These are phyloP conservation scores for Sipha flava DNA, from an alignment of 1,140 invertebrate species.

Conservation along the genomic window DNA sequence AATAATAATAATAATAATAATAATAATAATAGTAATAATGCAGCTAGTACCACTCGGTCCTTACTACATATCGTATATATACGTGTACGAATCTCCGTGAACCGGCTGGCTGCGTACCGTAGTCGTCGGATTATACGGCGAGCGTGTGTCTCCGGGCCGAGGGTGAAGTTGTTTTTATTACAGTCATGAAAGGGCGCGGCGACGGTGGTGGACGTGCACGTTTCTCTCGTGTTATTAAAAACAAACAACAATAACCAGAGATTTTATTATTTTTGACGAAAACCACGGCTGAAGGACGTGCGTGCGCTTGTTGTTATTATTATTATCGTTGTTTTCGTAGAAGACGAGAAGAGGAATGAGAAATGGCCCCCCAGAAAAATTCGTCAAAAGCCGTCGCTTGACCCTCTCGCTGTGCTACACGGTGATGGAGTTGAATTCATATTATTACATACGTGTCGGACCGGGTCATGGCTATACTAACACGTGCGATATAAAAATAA, in stretches of 20 bases:
- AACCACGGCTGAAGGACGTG: background rate
- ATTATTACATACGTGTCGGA: too few relatives aligned
- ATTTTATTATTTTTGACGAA: slow-evolving; percentile 1
- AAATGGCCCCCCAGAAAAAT: background rate
- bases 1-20: too few relatives aligned
- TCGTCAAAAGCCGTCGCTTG: background rate
- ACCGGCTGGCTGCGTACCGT: background rate
- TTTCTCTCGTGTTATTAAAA: slow-evolving; percentile 20
- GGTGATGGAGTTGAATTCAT: too few relatives aligned
- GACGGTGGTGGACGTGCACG: background rate
- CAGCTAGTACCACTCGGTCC: too few relatives aligned
- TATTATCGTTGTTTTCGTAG: background rate
- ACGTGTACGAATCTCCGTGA: background rate
- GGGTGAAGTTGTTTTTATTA: background rate
- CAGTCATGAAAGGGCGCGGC: background rate
- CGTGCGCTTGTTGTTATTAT: background rate
- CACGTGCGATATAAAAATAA: too few relatives aligned
- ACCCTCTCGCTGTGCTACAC: too few relatives aligned
- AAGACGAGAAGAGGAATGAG: background rate
- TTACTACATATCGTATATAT: too few relatives aligned
- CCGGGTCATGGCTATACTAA: too few relatives aligned
- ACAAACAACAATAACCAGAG: slow-evolving; percentile 11
- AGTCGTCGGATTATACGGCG: background rate
- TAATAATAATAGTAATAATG: too few relatives aligned
- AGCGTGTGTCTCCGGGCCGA: background rate